These are phyloP conservation scores for Lanistes nyassanus DNA, from an alignment of 1,140 invertebrate genomes.

Conservation along the genomic window DNA sequence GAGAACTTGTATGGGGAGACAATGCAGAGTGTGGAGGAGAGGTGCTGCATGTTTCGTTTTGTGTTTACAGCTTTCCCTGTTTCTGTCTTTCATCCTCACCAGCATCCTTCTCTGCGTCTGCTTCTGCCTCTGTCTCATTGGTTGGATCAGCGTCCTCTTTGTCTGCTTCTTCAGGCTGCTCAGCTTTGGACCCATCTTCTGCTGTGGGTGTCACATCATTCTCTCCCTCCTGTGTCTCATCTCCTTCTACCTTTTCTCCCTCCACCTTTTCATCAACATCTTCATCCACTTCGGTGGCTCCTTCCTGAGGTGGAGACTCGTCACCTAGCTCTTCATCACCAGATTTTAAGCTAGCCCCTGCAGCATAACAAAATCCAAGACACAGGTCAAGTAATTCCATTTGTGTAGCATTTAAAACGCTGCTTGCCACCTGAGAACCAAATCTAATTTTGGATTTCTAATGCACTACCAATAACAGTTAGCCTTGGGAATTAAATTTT, in stretches of 20 bases:
- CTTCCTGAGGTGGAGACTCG: neutral
- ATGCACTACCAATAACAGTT: no score
- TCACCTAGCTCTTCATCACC: neutral
- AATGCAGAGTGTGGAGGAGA: no score
- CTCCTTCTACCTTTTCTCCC: neutral
- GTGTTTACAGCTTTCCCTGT: neutral
- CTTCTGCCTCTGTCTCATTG: constrained; percentile 11
- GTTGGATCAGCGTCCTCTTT: constrained; percentile 7
- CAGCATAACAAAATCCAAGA: no score
- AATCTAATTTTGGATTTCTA: no score
- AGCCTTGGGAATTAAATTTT: no score
- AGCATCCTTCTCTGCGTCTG: neutral
- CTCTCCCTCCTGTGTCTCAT: constrained; percentile 3
- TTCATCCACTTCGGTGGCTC: neutral
- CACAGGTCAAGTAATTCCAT: no score
- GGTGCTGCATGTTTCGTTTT: no score
- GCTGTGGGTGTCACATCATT: neutral
- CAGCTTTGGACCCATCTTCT: neutral
- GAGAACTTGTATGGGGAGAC: no score
- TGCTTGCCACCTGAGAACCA: no score
- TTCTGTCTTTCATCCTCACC: constrained; percentile 2
- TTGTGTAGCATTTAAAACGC: no score
- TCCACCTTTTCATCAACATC: neutral
- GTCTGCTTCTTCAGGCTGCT: neutral
- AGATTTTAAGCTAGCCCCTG: no score